Base-by-base conservation (phyloP, 2,888 invertebrate genomes). In the Gisinianus flammeolus region DNA sequence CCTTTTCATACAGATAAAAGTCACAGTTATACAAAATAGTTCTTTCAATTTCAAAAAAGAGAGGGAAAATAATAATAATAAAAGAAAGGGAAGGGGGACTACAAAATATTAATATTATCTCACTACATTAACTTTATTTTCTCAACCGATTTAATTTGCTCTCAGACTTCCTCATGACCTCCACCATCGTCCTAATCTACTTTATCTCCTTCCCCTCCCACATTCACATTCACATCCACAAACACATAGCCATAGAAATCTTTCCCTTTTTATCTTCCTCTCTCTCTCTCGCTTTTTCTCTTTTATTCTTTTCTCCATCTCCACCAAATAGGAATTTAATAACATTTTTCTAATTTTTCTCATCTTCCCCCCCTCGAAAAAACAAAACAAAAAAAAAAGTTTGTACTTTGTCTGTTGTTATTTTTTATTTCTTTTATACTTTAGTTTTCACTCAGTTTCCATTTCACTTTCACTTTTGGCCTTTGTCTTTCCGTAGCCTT, bases 401-500 rank as follows among this genome's bases (percentile, higher is more conserved):
- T 44, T 44, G 2, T 44, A 44, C 44, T 19, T 44, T 44, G 44
- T 44, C 19, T 44, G 19, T 16, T 44, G 12, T 44, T 6, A 16
- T 44, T 19, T 44, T 44, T 44, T 44, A 4, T 6, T 44, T 44
- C 44, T 44, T 44, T 44, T 64, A 64, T 44, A 44, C 44, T 44
- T 44, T 44, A 16, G 12, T 44, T 44, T 19, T 44, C 44, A 12
- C 44, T 44, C 44, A 44, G 44, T 58, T n/a, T n/a, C n/a, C n/a
- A n/a, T n/a, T n/a, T 69, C 33, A 35, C 69, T 44, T 69, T 44
- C 69, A 26, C 44, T 68, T 33, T 35, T n/a, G 22, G 10, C 16
- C 33, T 68, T 30, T 68, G 19, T 31, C 68, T 68, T n/a, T n/a
- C n/a, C n/a, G n/a, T 44, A 16, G 44, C 31, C 69, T 69, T 69